A percentile compares a stretch with the other conserved stretches of the same genome.
These are phyloP conservation scores for Centropus unirufus DNA, from an alignment of 2,113 vertebrate genomes.

Conservation along the genomic window DNA sequence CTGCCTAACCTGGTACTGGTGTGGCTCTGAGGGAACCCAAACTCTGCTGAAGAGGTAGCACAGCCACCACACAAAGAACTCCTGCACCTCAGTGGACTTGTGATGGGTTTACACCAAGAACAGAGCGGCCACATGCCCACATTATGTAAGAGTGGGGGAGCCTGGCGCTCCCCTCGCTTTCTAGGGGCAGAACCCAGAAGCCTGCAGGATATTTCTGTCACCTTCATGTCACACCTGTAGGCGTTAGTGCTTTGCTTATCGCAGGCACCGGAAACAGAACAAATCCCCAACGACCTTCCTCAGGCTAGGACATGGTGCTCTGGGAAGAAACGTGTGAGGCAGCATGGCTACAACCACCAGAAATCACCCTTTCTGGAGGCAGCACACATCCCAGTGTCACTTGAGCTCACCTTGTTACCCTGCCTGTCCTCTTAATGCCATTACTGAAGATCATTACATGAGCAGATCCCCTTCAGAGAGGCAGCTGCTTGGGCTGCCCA, in stretches of 20 bases:
- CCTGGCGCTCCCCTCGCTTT: neutral
- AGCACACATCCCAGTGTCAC: neutral
- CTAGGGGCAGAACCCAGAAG: neutral
- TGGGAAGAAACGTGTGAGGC: neutral
- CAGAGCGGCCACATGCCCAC: neutral
- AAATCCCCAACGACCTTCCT: conserved; percentile 47
- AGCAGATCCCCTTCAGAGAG: conserved; percentile 8
- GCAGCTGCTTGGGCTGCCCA: conserved; percentile 14
- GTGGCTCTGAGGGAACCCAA: neutral
- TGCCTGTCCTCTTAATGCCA: conserved; percentile 59
- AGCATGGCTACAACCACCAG: neutral
- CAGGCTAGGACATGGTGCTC: neutral
- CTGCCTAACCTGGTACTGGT: neutral
- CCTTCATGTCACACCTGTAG: neutral
- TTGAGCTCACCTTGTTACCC: conserved; percentile 54
- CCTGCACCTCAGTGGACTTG: too few relatives aligned
- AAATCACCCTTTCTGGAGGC: neutral
- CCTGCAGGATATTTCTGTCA: conserved; percentile 4
- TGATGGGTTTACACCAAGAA: neutral
- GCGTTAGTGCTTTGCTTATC: neutral
- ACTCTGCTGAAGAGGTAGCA: neutral
- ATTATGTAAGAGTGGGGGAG: neutral
- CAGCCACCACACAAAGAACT: neutral
- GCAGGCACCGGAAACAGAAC: neutral
- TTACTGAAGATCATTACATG: conserved; percentile 48